Evolutionary conservation across 2,888 invertebrate genomes (phyloP).

Genomic region (Ornithoptera alexandrae): DNA sequence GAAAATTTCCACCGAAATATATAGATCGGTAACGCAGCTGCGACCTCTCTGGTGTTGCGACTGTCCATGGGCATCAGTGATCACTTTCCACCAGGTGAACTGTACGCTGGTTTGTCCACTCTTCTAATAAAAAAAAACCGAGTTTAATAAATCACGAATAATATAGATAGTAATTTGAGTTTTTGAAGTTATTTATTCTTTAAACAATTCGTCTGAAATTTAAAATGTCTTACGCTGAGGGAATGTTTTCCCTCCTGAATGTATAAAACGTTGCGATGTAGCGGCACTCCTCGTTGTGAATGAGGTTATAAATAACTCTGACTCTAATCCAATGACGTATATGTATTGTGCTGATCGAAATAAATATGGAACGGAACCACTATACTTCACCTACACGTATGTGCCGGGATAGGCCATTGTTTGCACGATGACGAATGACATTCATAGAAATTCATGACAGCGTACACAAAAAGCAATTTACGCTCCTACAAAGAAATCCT

Average conservation of each 20-base stretch:
- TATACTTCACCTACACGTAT: conserved; percentile 16
- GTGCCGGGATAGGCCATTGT: conserved; percentile 31
- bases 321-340: conserved; percentile 19
- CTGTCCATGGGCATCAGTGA: no score
- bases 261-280: conserved; percentile 3
- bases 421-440: conserved; percentile 34
- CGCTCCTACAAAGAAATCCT: conserved; percentile 1
- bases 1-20: no score
- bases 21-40: no score
- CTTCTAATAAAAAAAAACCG: no score
- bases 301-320: conserved; percentile 25
- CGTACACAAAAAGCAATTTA: conserved; percentile 22
- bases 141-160: no score
- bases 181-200: no score
- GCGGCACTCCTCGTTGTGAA: conserved; percentile 11
- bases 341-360: conserved; percentile 20
- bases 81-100: no score
- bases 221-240: not conserved
- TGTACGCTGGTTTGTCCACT: no score
- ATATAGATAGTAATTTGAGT: no score
- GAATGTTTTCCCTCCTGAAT: not conserved
- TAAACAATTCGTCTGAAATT: not conserved
- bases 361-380: conserved; percentile 28
- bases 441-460: conserved; percentile 23
- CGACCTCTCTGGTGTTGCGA: no score